Percentiles rank a stretch among this genome's conserved stretches.
Evolutionary conservation across 2,888 invertebrate genomes (phyloP).

Genomic region (Eupithecia subumbrata): DNA sequence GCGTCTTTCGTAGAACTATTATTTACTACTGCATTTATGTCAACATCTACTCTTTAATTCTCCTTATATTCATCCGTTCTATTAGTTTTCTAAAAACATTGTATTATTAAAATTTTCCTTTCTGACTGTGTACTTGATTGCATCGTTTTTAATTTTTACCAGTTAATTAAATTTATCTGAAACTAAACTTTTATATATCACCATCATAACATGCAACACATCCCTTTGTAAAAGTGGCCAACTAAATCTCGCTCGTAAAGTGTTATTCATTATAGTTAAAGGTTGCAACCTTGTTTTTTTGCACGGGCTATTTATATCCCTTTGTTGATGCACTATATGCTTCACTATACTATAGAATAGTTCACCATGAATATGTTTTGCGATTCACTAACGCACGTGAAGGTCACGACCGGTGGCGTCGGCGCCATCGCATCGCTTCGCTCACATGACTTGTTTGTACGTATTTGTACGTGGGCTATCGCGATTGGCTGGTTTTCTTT

Average conservation of each 20-base stretch:
- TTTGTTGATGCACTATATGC: slow-evolving; percentile 47
- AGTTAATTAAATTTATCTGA: neutral
- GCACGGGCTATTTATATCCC: slow-evolving; percentile 51
- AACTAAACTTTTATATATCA: neutral
- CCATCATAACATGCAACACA: neutral
- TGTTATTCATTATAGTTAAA: slow-evolving; percentile 43
- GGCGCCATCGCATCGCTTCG: slow-evolving; percentile 54
- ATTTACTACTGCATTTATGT: neutral
- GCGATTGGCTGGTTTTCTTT: slow-evolving; percentile 65
- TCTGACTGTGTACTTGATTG: neutral
- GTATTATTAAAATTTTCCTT: neutral
- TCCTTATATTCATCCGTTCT: neutral
- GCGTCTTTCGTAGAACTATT: neutral
- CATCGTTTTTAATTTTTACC: neutral
- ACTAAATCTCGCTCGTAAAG: slow-evolving; percentile 19
- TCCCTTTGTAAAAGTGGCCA: slow-evolving; percentile 1
- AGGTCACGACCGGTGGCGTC: slow-evolving; percentile 71
- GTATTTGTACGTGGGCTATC: slow-evolving; percentile 59
- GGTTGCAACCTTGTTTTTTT: slow-evolving; percentile 43
- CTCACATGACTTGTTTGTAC: slow-evolving; percentile 69
- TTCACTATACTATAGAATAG: slow-evolving; percentile 47
- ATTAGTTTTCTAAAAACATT: neutral
- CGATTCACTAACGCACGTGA: slow-evolving; percentile 62
- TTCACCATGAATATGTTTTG: slow-evolving; percentile 57
- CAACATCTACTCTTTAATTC: neutral